Percentiles rank a stretch among this genome's conserved stretches.
These are phyloP conservation scores for Torymus aiolomorphi DNA, from an alignment of 2,888 invertebrate species.

Conservation along the genomic window DNA sequence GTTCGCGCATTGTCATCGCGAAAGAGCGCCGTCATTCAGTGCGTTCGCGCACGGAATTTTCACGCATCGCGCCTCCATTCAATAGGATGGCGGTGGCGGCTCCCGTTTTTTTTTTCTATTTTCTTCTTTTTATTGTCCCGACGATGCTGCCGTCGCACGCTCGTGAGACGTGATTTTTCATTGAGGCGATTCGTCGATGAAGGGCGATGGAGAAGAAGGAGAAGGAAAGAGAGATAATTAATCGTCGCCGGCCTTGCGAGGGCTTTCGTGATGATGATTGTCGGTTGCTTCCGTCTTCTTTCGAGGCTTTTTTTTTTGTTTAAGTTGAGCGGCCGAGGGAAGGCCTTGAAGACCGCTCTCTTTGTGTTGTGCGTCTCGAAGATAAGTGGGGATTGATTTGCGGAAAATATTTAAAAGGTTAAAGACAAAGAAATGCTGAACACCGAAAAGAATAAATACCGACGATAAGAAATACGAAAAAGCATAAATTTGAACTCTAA, in stretches of 20 bases:
- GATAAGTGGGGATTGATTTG: too few relatives aligned
- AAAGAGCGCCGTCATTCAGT: slow-evolving; percentile 6
- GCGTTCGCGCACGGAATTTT: slow-evolving; percentile 4
- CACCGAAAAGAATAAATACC: too few relatives aligned
- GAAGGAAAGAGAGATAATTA: slow-evolving; percentile 20
- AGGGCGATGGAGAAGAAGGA: not conserved
- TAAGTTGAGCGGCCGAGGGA: too few relatives aligned
- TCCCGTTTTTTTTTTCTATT: not conserved
- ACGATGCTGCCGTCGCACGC: not conserved
- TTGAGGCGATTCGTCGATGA: not conserved
- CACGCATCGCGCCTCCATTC: not conserved
- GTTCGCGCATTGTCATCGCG: not conserved
- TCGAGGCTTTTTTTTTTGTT: slow-evolving; percentile 11
- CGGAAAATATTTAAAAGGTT: too few relatives aligned
- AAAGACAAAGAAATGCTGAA: too few relatives aligned
- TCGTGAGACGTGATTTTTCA: slow-evolving; percentile 1
- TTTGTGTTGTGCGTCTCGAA: too few relatives aligned
- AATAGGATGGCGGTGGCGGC: not conserved
- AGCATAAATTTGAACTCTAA: too few relatives aligned
- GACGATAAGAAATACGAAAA: too few relatives aligned
- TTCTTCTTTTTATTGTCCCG: not conserved
- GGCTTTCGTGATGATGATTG: too few relatives aligned
- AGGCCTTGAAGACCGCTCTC: too few relatives aligned
- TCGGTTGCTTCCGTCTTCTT: too few relatives aligned
- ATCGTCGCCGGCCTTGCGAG: slow-evolving; percentile 1